Evolutionary conservation across 2,888 invertebrate species (phyloP).

Genomic region (Tetanocera ferruginea): DNA sequence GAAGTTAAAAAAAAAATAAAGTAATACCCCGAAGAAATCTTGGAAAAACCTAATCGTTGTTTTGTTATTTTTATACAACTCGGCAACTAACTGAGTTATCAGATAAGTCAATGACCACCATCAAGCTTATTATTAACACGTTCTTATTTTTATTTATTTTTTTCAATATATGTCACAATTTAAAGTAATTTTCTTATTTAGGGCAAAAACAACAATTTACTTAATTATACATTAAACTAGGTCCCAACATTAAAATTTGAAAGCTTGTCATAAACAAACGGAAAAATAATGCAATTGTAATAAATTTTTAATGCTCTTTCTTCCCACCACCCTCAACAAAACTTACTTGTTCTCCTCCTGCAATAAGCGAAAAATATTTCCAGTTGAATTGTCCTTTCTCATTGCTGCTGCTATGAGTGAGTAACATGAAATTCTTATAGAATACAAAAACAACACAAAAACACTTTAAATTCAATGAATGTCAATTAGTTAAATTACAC

Average conservation of each 20-base stretch:
- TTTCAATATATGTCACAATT: no score
- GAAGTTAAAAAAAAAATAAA: no score
- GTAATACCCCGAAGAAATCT: no score
- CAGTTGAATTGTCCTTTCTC: background rate
- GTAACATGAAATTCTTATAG: background rate
- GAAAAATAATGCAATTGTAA: background rate
- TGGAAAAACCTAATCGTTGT: no score
- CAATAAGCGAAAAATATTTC: constrained; percentile 17
- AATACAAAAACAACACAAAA: background rate
- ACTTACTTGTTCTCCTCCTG: constrained; percentile 14
- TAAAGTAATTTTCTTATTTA: no score
- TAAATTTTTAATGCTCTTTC: background rate
- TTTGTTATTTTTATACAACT: no score
- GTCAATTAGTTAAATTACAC: constrained; percentile 20
- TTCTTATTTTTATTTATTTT: background rate
- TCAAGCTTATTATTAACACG: background rate
- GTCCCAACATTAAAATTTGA: background rate
- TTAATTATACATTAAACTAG: no score
- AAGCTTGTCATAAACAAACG: background rate
- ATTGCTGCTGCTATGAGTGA: background rate
- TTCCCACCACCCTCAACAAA: no score
- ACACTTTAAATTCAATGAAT: background rate
- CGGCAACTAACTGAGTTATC: no score
- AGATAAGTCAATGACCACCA: no score
- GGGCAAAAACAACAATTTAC: no score